These are phyloP conservation scores for Ceratosolen fusciceps DNA, from an alignment of 1,140 invertebrate species.

Conservation along the genomic window DNA sequence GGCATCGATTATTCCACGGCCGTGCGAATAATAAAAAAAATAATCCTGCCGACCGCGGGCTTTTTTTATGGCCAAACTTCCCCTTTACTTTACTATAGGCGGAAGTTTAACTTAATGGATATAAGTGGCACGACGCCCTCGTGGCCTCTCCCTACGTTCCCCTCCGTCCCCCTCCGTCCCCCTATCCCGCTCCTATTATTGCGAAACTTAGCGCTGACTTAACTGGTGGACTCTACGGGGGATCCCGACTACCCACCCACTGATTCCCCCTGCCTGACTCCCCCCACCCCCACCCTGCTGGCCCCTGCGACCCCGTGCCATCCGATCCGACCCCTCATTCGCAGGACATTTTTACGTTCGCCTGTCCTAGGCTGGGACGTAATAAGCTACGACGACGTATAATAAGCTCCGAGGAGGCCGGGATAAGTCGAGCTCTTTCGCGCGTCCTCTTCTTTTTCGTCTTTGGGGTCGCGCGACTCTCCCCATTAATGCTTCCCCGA, in stretches of 20 bases:
- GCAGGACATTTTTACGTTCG: not conserved
- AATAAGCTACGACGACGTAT: not conserved
- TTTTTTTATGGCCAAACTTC: not conserved
- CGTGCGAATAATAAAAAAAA: not conserved
- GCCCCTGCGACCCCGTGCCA: too few species aligned
- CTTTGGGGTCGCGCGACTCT: not conserved
- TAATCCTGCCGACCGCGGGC: not conserved
- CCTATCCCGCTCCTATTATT: not conserved
- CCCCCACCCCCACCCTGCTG: too few species aligned
- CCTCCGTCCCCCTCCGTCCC: too few species aligned
- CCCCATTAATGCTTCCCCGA: not conserved
- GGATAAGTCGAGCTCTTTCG: not conserved
- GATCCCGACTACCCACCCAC: too few species aligned
- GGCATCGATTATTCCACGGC: not conserved
- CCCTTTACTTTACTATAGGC: not conserved
- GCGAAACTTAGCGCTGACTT: too few species aligned
- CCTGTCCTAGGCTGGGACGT: not conserved
- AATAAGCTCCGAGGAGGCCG: not conserved
- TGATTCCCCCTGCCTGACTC: too few species aligned
- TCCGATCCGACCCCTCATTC: too few species aligned
- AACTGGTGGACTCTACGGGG: too few species aligned
- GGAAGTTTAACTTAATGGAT: slow-evolving; percentile 16
- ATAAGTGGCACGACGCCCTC: not conserved
- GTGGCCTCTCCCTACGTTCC: not conserved
- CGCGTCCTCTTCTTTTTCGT: not conserved